Base-by-base conservation (phyloP, 1,140 invertebrate species). In the Hyposmocoma kahamanoa region DNA sequence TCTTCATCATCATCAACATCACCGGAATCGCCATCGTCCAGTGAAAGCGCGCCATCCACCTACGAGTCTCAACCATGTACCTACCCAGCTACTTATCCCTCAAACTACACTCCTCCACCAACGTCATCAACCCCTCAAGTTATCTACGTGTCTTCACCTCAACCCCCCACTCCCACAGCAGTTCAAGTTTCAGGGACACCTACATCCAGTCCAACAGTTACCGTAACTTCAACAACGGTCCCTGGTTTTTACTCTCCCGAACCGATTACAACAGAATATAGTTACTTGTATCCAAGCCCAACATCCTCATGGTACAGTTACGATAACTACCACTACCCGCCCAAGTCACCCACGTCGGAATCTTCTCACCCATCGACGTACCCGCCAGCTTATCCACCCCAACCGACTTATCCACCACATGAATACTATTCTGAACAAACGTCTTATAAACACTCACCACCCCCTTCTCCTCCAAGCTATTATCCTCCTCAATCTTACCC, bases 21-120 rank as follows among this genome's bases (percentile, higher is more conserved):
- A 22, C 51, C 47, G 21, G 47, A 56, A 47, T 59, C 44, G 45
- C 13, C 46, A 53, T 11, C 22, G 24, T 6, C 5, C 24, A 26
- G 24, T 17, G 32, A 13, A 6, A 17, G 1, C 32, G 15, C 32
- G 18, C 43, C 46, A 11, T 3, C 43, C 10, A 13, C 42, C 0
- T 66, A 62, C 47, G 73, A 79, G 18, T 41, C 56, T 0, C n/a
- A 62, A 1, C 59, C 51, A 19, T 69, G 74, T 26, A 34, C 15
- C 22, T 64, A 43, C 5, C 61, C 30, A 10, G n/a, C 45, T 15
- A 1, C n/a, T n/a, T n/a, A n/a, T n/a, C n/a, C 28, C 10, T 36
- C 54, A 34, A 47, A 17, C 45, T 66, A 67, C 18, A 32, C 52
- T 1, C 18, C 50, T 11, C 6, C 56, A 10, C 19, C 51, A 21